phyloP scores from a whole-genome alignment of 2,797 vertebrate species.

The Hydrocynus forskahlii region DNA sequence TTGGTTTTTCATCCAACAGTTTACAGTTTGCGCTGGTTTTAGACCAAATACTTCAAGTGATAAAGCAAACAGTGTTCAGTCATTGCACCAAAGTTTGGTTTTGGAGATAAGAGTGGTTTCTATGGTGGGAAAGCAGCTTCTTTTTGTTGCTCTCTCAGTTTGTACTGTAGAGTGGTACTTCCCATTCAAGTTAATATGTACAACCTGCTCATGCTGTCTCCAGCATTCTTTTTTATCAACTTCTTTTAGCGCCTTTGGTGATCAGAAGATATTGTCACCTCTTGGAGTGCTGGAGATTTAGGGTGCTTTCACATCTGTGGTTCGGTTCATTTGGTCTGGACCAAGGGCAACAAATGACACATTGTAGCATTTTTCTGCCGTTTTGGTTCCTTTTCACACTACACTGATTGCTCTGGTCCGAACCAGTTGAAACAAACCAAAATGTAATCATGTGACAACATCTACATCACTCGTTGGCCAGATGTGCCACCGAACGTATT shows the following conservation, averaged over 20 bases:
- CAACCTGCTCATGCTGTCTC: neutral
- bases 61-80: slow-evolving; percentile 6
- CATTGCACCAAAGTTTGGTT: slow-evolving; percentile 8
- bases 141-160: neutral
- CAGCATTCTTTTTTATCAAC: too few relatives aligned
- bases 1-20: neutral
- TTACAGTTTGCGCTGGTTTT: neutral
- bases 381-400: too few relatives aligned
- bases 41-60: neutral
- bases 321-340: too few relatives aligned
- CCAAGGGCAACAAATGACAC: too few relatives aligned
- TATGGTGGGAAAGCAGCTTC: neutral
- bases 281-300: neutral
- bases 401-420: too few relatives aligned
- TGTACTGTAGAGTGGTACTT: neutral
- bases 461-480: too few relatives aligned
- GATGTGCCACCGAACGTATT: too few relatives aligned
- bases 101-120: neutral
- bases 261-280: neutral
- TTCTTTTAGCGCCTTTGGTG: neutral
- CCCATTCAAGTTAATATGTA: neutral
- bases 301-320: too few relatives aligned
- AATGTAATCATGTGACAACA: too few relatives aligned
- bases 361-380: too few relatives aligned
- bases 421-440: too few relatives aligned